Evolutionary conservation across 2,113 vertebrate species (phyloP).

Genomic region (Ginglymostoma cirratum): DNA sequence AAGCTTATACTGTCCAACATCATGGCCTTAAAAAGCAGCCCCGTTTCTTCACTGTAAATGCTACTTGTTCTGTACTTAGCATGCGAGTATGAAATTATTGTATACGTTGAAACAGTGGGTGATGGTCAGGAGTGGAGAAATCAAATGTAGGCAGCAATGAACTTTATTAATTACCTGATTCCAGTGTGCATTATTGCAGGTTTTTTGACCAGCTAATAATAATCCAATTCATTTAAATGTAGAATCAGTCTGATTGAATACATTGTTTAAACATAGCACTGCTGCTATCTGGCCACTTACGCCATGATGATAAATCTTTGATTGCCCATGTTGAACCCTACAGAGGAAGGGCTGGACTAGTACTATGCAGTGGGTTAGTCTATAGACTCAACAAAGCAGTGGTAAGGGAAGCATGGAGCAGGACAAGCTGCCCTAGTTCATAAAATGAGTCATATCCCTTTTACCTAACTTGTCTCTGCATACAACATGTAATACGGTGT

Average conservation of each 20-base stretch:
- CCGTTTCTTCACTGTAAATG: background rate
- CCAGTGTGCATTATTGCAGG: background rate
- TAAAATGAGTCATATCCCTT: slow-evolving; percentile 15
- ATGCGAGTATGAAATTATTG: background rate
- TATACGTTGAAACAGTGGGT: background rate
- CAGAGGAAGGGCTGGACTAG: slow-evolving; percentile 14
- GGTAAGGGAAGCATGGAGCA: background rate
- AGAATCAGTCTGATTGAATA: background rate
- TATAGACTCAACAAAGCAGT: background rate
- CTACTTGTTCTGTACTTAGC: background rate
- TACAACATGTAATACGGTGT: background rate
- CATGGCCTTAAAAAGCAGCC: background rate
- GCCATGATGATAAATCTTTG: background rate
- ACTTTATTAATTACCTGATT: background rate
- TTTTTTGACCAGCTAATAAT: background rate
- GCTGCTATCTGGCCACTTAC: background rate
- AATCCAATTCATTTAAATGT: background rate
- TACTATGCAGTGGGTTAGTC: background rate
- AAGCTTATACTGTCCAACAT: background rate
- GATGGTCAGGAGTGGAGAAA: background rate
- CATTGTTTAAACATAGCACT: background rate
- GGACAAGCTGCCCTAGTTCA: background rate
- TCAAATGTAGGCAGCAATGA: background rate
- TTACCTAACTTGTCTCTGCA: background rate
- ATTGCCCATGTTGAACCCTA: background rate